These are phyloP conservation scores for Nyctibius grandis DNA, from an alignment of 2,797 vertebrate species.

Conservation along the genomic window DNA sequence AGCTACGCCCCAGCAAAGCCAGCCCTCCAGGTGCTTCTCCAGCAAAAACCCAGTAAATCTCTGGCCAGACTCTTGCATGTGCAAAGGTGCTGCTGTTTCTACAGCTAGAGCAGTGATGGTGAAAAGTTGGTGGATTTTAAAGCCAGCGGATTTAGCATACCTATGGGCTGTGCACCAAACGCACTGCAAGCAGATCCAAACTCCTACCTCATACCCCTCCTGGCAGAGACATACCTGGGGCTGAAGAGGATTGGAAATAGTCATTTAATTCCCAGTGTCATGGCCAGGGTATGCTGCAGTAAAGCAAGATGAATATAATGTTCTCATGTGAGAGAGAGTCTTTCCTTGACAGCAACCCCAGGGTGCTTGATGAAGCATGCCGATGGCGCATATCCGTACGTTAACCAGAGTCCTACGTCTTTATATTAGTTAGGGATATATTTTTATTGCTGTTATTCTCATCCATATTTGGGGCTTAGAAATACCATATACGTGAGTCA, in stretches of 20 bases:
- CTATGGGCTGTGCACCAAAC: not conserved
- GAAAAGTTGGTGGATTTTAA: not conserved
- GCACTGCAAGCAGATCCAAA: not conserved
- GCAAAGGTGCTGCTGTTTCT: not conserved
- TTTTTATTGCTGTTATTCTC: not conserved
- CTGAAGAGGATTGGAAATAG: not conserved
- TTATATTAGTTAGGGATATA: not conserved
- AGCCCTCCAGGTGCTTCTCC: not conserved
- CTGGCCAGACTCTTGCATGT: not conserved
- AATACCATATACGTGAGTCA: not conserved
- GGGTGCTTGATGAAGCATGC: not conserved
- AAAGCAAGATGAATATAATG: not conserved
- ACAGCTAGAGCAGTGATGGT: accelerated
- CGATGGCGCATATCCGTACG: not conserved
- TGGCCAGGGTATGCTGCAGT: not conserved
- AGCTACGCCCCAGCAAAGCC: not conserved
- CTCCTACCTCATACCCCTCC: not conserved
- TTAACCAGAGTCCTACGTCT: not conserved
- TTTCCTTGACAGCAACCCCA: not conserved
- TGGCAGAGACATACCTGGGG: not conserved
- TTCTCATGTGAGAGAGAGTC: not conserved
- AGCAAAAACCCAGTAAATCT: not conserved
- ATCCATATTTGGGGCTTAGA: not conserved
- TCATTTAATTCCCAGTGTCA: not conserved
- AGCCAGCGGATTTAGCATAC: not conserved